Evolutionary conservation across 2,797 vertebrate species (phyloP), one percentile per base, ranked within the genome.

Genomic region (Crypturellus tataupa): DNA sequence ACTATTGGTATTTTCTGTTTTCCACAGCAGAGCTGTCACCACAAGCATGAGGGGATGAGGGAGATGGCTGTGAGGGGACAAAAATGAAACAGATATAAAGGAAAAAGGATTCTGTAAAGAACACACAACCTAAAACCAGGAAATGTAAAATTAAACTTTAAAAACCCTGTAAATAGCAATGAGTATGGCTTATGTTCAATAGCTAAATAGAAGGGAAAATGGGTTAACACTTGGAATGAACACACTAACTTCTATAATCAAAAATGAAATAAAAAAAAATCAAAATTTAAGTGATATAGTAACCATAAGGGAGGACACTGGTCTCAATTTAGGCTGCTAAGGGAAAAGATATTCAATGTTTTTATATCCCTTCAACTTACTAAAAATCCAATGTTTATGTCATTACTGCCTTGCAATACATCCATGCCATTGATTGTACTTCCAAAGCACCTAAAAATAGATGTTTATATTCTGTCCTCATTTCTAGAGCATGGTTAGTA

Each of bases 381-480:
- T 60, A 25, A 68, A 71, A 93, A 31, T 58, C 9, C 17, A 47
- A 15, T 33, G 7, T 60, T 80, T 76, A 83, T 39, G 65, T 37
- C 49, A 70, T 0, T 0, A 59, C 44, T 72, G 25, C 5, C 39
- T 16, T 19, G 79, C 7, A 35, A 51, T 12, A 47, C n/a, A 78
- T 7, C 62, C 10, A 27, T 42, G 29, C 25, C 25, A 42, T 6
- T n/a, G 42, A 15, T 91, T 69, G 13, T 10, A 83, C 19, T n/a
- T 68, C 17, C 5, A 21, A 56, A 53, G 42, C 68, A 90, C 42
- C 67, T 40, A 37, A 49, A 85, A 87, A 33, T n/a, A 67, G 25
- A 65, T 49, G 39, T 27, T 19, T 37, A 75, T 78, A 27, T 68
- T 76, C 37, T 42, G 14, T 21, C 39, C 85, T 2, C 4, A 40